Evolutionary conservation across 2,797 vertebrate genomes (phyloP).

Genomic region (Halcyon smyrnensis): DNA sequence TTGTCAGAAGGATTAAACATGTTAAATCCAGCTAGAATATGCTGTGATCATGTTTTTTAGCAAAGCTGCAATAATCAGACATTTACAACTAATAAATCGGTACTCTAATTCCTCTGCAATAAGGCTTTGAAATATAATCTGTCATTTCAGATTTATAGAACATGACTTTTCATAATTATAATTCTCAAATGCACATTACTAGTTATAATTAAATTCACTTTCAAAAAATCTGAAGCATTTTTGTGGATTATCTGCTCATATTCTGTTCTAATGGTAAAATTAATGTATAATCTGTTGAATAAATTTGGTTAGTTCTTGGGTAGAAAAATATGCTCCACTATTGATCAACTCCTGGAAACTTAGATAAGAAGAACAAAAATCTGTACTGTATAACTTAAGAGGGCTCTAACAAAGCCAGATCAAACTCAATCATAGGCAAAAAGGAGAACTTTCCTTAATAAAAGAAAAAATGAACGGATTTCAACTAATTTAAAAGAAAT

Average conservation of each 20-base stretch:
- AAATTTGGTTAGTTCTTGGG: constrained; percentile 70
- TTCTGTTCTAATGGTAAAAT: constrained; percentile 74
- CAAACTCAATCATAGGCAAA: constrained; percentile 45
- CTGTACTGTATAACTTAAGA: constrained; percentile 46
- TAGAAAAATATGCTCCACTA: constrained; percentile 45
- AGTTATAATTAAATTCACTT: constrained; percentile 83
- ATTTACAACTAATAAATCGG: constrained; percentile 83
- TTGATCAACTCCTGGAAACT: constrained; percentile 71
- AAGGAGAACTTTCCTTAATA: constrained; percentile 13
- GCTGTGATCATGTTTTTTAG: constrained; percentile 69
- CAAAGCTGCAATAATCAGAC: constrained; percentile 81
- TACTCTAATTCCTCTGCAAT: constrained; percentile 80
- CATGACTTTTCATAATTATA: constrained; percentile 80
- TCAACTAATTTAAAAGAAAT: constrained; percentile 53
- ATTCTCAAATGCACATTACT: constrained; percentile 77
- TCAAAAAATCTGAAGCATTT: constrained; percentile 75
- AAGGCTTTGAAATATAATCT: constrained; percentile 84
- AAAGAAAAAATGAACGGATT: constrained; percentile 45
- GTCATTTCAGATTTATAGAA: constrained; percentile 80
- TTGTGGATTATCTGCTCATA: constrained; percentile 78
- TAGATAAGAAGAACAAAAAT: constrained; percentile 70
- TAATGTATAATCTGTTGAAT: constrained; percentile 79
- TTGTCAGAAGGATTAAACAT: constrained; percentile 76
- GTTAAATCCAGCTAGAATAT: constrained; percentile 77
- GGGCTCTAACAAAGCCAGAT: constrained; percentile 49